These are phyloP conservation scores for Meganola albula DNA, from an alignment of 2,888 invertebrate genomes.

Conservation along the genomic window DNA sequence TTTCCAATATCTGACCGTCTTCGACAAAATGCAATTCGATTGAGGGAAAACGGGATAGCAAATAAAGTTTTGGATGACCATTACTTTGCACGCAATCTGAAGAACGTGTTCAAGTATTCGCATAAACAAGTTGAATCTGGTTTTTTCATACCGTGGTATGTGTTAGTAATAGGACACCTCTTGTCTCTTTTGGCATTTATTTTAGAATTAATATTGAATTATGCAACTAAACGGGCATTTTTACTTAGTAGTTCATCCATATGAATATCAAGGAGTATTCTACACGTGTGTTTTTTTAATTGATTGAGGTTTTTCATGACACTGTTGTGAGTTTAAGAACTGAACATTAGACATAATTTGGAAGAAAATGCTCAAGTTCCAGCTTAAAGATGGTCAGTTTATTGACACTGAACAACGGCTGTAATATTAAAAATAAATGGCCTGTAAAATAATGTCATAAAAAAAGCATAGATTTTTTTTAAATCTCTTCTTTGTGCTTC, in stretches of 20 bases:
- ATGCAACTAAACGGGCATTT: no score
- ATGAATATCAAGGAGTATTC: no score
- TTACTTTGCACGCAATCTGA: slow-evolving; percentile 10
- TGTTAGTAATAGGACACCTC: slow-evolving; percentile 16
- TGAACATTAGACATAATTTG: slow-evolving; percentile 10
- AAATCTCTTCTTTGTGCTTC: slow-evolving; percentile 11
- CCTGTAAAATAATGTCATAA: slow-evolving; percentile 21
- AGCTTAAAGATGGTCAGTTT: slow-evolving; percentile 9
- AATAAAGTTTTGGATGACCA: slow-evolving; percentile 13
- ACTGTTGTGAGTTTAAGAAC: no score
- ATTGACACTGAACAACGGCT: no score
- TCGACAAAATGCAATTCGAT: slow-evolving; percentile 8
- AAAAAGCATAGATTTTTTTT: slow-evolving; percentile 12
- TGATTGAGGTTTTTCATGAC: no score
- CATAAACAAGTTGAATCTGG: slow-evolving; percentile 14
- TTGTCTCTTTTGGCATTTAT: slow-evolving; percentile 14
- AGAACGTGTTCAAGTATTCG: no score
- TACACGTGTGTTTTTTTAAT: no score
- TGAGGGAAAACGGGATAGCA: slow-evolving; percentile 19
- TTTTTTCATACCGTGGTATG: slow-evolving; percentile 20
- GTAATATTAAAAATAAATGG: no score
- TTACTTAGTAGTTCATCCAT: no score
- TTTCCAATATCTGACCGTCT: slow-evolving; percentile 15
- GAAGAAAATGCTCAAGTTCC: slow-evolving; percentile 14
- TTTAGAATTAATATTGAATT: no score